These are phyloP conservation scores for Cylindroiulus punctatus DNA, from an alignment of 2,888 invertebrate species.

Conservation along the genomic window DNA sequence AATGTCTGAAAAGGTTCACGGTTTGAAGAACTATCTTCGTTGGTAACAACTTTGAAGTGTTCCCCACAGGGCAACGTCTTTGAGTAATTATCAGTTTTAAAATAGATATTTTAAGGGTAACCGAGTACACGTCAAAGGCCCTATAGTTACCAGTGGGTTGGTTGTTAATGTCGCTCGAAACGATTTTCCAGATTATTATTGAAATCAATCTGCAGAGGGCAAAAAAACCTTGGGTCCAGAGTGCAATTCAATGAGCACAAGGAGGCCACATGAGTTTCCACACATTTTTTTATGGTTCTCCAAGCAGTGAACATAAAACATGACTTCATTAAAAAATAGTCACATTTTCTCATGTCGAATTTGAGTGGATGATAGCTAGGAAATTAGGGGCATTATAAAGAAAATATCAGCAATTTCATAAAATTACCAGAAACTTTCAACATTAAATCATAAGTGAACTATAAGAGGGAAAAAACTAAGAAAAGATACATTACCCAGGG, in stretches of 20 bases:
- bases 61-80: not conserved
- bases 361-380: not conserved
- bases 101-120: slow-evolving; percentile 17
- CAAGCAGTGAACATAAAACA: not conserved
- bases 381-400: not conserved
- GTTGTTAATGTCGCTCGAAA: slow-evolving; percentile 32
- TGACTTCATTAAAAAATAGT: not conserved
- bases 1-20: not conserved
- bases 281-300: not conserved
- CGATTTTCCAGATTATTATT: slow-evolving; percentile 23
- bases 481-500: too few species aligned
- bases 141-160: slow-evolving; percentile 27
- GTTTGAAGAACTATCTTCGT: not conserved
- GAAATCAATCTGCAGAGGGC: slow-evolving; percentile 22
- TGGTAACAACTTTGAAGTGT: slow-evolving; percentile 30
- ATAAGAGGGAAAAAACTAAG: too few species aligned
- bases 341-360: not conserved
- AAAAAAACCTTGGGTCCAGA: slow-evolving; percentile 41
- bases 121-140: not conserved
- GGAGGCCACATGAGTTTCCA: slow-evolving; percentile 13
- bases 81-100: slow-evolving; percentile 2
- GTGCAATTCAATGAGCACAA: not conserved
- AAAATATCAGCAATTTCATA: not conserved
- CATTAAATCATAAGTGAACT: too few species aligned
- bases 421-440: too few species aligned